Base-by-base conservation (phyloP, 2,888 invertebrate genomes). In the Gasteruption jaculator region DNA sequence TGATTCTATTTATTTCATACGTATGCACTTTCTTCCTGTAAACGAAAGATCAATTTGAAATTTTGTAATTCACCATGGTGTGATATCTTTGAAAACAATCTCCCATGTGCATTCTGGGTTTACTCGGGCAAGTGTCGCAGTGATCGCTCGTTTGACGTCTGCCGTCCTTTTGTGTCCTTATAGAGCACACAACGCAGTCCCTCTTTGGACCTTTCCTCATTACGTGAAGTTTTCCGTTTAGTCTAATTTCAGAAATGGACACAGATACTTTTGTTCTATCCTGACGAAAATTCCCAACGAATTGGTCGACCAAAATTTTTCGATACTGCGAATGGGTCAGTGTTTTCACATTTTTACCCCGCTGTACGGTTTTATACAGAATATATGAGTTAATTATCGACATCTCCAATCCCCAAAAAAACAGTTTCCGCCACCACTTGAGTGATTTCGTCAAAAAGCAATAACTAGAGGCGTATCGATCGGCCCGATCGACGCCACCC, bases 361-460 rank as follows among this genome's bases (percentile, higher is more conserved):
- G 34, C 21, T 45, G 37, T 34, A 34, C 35, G 31, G 41, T 45
- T 39, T 38, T 39, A 24, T 24, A 24, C n/a, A 31, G 15, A 12
- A 38, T 29, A 26, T 38, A 38, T 29, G 38, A 38, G 27, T 46
- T 43, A 18, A 38, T 43, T 26, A 34, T 38, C 19, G 37, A 46
- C 15, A 46, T 40, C 35, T 43, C 41, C 31, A 46, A 43, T 32
- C 45, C 46, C 50, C 44, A 45, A 18, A 47, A 51, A 41, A 54
- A 49, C 12, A 47, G 20, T 31, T 48, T 53, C 25, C 40, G 29
- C 48, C 50, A 53, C 40, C 48, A 52, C 38, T 60, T 55, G 3
- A 56, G 41, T 8, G 50, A 41, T 50, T 57, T 56, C 18, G 46
- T 27, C 7, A 58, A 12, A 15, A 50, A 53, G 11, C 35, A 34